Conservation (phyloP, 2,888 invertebrate species). For the Heteropelma amictum region DNA sequence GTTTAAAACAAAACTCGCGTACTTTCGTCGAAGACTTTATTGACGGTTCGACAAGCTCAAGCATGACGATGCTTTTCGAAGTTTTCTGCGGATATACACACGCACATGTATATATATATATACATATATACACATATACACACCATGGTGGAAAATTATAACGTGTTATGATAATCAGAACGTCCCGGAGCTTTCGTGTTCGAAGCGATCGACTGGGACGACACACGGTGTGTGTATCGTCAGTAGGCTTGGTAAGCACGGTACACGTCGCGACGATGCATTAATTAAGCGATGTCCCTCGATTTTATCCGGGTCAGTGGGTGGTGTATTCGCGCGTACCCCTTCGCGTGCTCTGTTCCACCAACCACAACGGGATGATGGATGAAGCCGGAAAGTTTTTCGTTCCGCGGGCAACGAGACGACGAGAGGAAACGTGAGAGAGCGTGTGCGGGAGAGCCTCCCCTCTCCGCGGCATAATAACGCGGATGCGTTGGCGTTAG, state of each 20-base stretch:
- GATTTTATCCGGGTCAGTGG: conserved; percentile 50
- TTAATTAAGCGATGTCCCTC: conserved; percentile 49
- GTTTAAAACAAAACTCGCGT: too few species aligned
- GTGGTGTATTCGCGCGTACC: conserved; percentile 14
- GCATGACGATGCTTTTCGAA: too few species aligned
- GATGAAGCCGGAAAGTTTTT: conserved; percentile 51
- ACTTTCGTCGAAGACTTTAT: too few species aligned
- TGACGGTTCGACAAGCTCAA: too few species aligned
- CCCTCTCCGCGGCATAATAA: conserved; percentile 32
- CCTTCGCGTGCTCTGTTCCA: conserved; percentile 2
- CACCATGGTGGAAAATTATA: background rate
- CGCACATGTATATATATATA: too few species aligned
- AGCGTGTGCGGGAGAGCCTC: conserved; percentile 41
- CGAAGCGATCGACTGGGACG: background rate
- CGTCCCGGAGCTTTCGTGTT: background rate
- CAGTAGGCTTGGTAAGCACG: background rate
- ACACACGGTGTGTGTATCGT: conserved; percentile 14
- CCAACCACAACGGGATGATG: conserved; percentile 40
- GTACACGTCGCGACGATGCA: conserved; percentile 21
- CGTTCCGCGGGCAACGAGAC: conserved; percentile 22
- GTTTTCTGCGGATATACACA: too few species aligned
- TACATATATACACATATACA: too few species aligned
- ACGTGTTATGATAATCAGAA: background rate
- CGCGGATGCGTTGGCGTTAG: conserved; percentile 48
- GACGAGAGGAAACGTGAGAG: conserved; percentile 25